Percentiles rank a stretch among this genome's conserved stretches.
These are phyloP conservation scores for Amazona guildingii DNA, from an alignment of 2,113 vertebrate genomes.

Conservation along the genomic window DNA sequence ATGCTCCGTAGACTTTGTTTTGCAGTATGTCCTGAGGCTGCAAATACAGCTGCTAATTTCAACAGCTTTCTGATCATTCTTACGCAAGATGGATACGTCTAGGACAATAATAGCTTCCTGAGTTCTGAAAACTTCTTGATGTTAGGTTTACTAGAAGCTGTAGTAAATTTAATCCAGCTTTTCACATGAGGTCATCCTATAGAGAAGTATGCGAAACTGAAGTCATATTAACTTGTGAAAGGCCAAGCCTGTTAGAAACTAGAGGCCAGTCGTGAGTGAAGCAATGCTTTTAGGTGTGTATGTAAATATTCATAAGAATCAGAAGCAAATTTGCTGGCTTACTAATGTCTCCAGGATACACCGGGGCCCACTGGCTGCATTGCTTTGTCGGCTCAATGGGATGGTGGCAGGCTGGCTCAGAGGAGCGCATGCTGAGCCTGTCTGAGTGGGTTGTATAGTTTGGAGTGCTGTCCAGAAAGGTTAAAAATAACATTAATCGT, in stretches of 20 bases:
- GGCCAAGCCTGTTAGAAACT: neutral
- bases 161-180: neutral
- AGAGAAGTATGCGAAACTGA: neutral
- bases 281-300: neutral
- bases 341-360: neutral
- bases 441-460: constrained; percentile 8
- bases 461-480: constrained; percentile 39
- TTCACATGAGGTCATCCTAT: neutral
- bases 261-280: neutral
- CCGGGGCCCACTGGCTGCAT: neutral
- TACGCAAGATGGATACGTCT: neutral
- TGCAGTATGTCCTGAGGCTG: neutral
- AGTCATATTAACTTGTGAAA: neutral
- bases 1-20: neutral
- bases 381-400: accelerated
- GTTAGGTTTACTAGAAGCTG: neutral
- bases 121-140: neutral
- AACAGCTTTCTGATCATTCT: constrained; percentile 9
- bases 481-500: constrained; percentile 61
- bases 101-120: neutral
- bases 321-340: neutral
- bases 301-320: neutral
- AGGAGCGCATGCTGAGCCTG: neutral
- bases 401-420: neutral
- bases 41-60: neutral